These are phyloP conservation scores for Anguilla megastoma DNA, from an alignment of 2,797 vertebrate species.

Conservation along the genomic window DNA sequence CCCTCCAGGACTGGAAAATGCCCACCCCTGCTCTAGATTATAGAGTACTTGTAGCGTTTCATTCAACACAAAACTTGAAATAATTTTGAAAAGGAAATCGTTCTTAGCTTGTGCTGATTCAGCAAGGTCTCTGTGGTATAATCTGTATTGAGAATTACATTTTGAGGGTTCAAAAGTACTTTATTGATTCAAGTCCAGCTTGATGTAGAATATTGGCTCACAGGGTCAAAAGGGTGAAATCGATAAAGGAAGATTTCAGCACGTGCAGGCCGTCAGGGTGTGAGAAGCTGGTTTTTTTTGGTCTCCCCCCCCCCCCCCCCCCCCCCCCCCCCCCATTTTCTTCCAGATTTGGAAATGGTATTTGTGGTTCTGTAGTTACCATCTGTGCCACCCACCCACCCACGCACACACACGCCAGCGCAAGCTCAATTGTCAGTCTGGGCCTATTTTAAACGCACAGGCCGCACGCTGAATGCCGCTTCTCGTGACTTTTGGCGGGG, in stretches of 20 bases:
- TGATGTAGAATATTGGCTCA: neutral
- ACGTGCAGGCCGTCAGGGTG: neutral
- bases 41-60: neutral
- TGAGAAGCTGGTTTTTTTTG: neutral
- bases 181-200: neutral
- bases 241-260: neutral
- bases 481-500: neutral
- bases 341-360: no score
- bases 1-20: neutral
- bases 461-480: neutral
- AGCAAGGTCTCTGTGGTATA: neutral
- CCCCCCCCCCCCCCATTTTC: no score
- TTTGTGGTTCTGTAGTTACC: no score
- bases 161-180: neutral
- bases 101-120: neutral
- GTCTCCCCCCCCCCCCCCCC: no score
- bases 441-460: slow-evolving; percentile 1
- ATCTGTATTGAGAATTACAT: neutral
- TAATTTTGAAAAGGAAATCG: neutral
- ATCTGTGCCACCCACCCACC: no score
- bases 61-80: neutral
- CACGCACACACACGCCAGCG: no score
- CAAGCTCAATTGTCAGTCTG: neutral
- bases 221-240: neutral
- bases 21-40: neutral